phyloP scores from a whole-genome alignment of 2,888 invertebrate species.

The Serripes groenlandicus region DNA sequence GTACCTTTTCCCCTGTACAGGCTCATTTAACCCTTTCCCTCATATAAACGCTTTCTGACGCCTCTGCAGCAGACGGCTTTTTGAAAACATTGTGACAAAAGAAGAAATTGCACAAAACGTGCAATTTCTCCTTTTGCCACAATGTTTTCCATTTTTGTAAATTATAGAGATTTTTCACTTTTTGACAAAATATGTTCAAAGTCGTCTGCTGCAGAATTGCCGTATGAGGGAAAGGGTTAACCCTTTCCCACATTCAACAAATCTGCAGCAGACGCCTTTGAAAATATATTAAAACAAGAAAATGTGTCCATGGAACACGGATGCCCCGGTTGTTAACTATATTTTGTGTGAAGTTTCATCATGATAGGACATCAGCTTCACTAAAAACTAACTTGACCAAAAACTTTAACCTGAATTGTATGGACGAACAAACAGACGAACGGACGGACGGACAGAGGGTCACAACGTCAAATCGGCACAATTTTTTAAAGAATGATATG shows the following conservation, averaged over 20 bases:
- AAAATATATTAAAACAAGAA: not conserved
- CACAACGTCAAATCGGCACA: no score
- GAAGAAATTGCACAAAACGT: not conserved
- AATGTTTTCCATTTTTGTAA: not conserved
- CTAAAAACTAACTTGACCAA: no score
- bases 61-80: not conserved
- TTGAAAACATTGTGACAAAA: not conserved
- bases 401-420: no score
- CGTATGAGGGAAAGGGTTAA: not conserved
- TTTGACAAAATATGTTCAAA: not conserved
- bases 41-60: not conserved
- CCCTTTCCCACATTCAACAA: not conserved
- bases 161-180: not conserved
- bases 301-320: no score
- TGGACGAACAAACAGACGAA: no score
- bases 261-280: not conserved
- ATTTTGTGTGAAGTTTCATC: no score
- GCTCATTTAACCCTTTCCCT: not conserved
- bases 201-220: not conserved
- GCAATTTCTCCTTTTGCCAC: slow-evolving; percentile 1
- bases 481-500: no score
- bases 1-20: no score
- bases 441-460: no score
- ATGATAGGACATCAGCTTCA: no score
- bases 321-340: no score